phyloP scores from a whole-genome alignment of 2,113 vertebrate genomes.

The Zapus hudsonius region DNA sequence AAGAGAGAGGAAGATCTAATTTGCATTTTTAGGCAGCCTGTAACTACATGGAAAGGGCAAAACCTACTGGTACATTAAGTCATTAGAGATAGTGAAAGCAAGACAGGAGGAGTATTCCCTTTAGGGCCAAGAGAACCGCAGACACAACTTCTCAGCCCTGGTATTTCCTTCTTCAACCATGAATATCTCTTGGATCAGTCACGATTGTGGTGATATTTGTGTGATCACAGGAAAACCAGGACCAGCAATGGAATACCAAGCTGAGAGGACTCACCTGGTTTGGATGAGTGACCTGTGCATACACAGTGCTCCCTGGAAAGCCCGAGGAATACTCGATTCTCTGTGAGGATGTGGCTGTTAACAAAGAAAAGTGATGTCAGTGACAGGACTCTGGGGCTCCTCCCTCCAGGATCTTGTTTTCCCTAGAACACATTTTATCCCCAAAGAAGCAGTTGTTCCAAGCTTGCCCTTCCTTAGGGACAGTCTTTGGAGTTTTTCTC shows the following conservation, averaged over 20 bases:
- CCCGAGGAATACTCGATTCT: background rate
- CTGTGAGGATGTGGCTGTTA: background rate
- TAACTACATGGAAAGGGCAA: background rate
- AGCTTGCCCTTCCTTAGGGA: background rate
- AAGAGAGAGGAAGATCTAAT: conserved; percentile 19
- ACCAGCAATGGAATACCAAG: background rate
- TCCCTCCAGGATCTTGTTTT: background rate
- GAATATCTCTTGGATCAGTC: background rate
- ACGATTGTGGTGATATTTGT: background rate
- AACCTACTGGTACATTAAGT: background rate
- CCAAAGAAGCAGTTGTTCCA: background rate
- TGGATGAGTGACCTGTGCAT: conserved; percentile 55
- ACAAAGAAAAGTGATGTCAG: conserved; percentile 40
- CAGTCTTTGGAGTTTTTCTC: background rate
- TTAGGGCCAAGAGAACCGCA: accelerated
- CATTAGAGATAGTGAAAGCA: background rate
- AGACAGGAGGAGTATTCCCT: background rate
- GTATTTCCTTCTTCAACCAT: background rate
- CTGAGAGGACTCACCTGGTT: conserved; percentile 53
- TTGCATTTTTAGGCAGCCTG: background rate
- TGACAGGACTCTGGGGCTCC: background rate
- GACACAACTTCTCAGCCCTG: background rate
- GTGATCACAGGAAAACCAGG: background rate
- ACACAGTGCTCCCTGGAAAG: conserved; percentile 62
- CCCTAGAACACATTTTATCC: background rate